phyloP scores from a whole-genome alignment of 37 sponge, comb jelly and placozoan species.

The Geodia barretti region DNA sequence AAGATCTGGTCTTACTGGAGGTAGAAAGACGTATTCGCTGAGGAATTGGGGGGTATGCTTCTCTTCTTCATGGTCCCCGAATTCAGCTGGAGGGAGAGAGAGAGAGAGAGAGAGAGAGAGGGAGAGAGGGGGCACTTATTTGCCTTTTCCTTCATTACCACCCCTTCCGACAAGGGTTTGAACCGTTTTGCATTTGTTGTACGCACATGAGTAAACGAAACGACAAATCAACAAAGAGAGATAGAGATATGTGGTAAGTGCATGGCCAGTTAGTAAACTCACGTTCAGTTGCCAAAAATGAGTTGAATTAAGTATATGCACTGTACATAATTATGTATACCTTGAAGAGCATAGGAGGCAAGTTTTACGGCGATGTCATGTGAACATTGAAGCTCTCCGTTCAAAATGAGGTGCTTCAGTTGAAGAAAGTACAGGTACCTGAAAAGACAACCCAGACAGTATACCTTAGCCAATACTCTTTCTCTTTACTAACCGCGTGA shows the following conservation, averaged over 20 bases:
- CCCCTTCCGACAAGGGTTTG: too few species aligned
- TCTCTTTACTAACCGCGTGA: slow-evolving; percentile 48
- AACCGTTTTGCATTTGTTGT: too few species aligned
- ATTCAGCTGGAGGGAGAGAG: slow-evolving; percentile 49
- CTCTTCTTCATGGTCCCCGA: slow-evolving; percentile 67
- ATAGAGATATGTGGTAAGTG: not conserved
- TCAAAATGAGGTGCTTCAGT: slow-evolving; percentile 61
- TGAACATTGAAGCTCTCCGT: slow-evolving; percentile 58
- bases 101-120: not conserved
- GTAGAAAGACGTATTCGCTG: slow-evolving; percentile 65
- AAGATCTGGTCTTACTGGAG: slow-evolving; percentile 53
- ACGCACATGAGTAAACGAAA: too few species aligned
- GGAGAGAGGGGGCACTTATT: too few species aligned
- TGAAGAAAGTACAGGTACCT: slow-evolving; percentile 82
- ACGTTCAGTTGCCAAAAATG: not conserved
- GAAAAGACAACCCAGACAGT: too few species aligned
- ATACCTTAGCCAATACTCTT: not conserved
- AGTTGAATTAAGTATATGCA: not conserved
- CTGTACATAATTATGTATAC: slow-evolving; percentile 1
- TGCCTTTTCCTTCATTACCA: too few species aligned
- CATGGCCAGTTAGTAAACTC: not conserved
- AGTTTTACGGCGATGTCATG: slow-evolving; percentile 72
- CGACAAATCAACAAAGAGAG: not conserved
- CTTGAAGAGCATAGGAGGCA: slow-evolving; percentile 88
- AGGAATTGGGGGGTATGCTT: slow-evolving; percentile 61